A percentile compares a stretch with the other conserved stretches of the same genome.
phyloP scores from a whole-genome alignment of 2,113 vertebrate species.

The Megaptera novaeangliae region DNA sequence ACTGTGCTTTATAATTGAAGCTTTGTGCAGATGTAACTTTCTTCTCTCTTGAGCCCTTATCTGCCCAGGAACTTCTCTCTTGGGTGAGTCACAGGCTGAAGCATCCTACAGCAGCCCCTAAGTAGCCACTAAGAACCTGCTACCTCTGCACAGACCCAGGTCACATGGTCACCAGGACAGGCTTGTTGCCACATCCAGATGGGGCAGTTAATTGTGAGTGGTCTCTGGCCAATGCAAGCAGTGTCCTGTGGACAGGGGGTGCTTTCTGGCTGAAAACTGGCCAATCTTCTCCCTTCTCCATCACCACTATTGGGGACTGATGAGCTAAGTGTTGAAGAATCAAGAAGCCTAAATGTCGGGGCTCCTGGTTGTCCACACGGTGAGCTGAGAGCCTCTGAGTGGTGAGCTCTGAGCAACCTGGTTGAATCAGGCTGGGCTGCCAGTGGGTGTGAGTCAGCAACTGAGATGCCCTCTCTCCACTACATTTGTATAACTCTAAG shows the following conservation, averaged over 20 bases:
- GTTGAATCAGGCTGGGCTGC: not conserved
- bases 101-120: not conserved
- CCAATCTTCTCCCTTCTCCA: not conserved
- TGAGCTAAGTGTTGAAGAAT: not conserved
- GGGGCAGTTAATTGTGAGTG: not conserved
- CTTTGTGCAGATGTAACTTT: not conserved
- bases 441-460: not conserved
- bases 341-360: not conserved
- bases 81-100: not conserved
- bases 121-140: not conserved
- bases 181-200: not conserved
- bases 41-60: not conserved
- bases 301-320: not conserved
- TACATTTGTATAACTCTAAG: slow-evolving; percentile 10
- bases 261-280: not conserved
- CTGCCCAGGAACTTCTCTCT: not conserved
- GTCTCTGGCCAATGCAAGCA: not conserved
- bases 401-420: not conserved
- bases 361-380: not conserved
- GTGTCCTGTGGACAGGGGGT: not conserved
- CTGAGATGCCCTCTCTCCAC: not conserved
- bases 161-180: not conserved
- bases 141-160: not conserved
- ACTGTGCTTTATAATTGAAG: not conserved
- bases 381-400: not conserved